These are phyloP conservation scores for Ptychochromis oligacanthus DNA, from an alignment of 2,113 vertebrate genomes.

Conservation along the genomic window DNA sequence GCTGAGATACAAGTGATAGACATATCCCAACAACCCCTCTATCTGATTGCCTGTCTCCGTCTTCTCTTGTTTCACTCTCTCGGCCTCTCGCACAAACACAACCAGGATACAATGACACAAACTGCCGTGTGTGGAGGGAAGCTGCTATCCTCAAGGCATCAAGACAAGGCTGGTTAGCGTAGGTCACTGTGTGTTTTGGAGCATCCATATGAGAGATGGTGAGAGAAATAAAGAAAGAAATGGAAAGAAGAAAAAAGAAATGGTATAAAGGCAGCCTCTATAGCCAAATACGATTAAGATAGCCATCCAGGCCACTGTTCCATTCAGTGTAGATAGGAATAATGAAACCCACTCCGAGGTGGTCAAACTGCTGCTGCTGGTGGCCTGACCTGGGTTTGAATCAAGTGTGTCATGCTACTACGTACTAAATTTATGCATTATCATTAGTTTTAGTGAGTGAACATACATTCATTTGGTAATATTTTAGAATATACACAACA, in stretches of 20 bases:
- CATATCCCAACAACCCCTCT: slow-evolving; percentile 51
- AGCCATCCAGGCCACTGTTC: slow-evolving; percentile 72
- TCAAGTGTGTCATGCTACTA: background rate
- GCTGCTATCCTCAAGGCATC: slow-evolving; percentile 14
- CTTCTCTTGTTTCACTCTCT: slow-evolving; percentile 60
- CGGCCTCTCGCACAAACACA: slow-evolving; percentile 12
- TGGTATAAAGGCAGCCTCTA: slow-evolving; percentile 56
- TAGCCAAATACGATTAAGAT: slow-evolving; percentile 80
- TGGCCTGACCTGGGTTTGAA: slow-evolving; percentile 49
- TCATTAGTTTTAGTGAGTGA: background rate
- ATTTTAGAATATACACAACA: no score
- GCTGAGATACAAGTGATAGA: slow-evolving; percentile 63
- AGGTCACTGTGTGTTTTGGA: slow-evolving; percentile 15
- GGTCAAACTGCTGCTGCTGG: slow-evolving; percentile 53
- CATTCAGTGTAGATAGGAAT: slow-evolving; percentile 74
- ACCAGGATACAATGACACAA: slow-evolving; percentile 28
- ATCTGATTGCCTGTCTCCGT: slow-evolving; percentile 66
- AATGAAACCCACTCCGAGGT: slow-evolving; percentile 76
- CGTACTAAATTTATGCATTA: background rate
- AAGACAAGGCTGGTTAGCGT: slow-evolving; percentile 13
- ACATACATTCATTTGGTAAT: background rate
- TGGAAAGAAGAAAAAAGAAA: slow-evolving; percentile 23
- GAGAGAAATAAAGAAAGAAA: slow-evolving; percentile 24
- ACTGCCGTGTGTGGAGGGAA: background rate
- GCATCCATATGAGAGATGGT: background rate